Conservation (phyloP, 2,113 vertebrate genomes). For the Apus apus region DNA sequence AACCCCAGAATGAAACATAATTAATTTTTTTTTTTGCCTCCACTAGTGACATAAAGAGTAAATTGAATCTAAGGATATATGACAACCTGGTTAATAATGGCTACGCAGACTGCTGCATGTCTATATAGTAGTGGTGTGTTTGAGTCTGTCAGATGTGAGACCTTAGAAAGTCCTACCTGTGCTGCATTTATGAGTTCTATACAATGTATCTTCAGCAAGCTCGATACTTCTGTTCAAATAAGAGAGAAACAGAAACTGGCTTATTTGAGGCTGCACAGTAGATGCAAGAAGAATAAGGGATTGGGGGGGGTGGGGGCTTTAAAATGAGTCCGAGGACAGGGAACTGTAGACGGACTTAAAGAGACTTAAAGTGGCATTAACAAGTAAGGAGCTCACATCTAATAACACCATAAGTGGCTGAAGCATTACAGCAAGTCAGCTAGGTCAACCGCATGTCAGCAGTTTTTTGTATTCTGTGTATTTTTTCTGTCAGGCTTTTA, state of each 20-base stretch:
- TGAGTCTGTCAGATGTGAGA: neutral
- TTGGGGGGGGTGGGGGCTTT: neutral
- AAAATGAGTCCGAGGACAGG: neutral
- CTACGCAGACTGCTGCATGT: neutral
- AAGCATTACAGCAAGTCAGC: neutral
- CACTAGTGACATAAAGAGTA: neutral
- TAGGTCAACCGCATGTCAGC: neutral
- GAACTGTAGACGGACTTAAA: neutral
- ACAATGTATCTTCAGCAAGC: neutral
- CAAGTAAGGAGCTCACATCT: neutral
- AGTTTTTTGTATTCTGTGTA: rapidly evolving
- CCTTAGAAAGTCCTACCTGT: neutral
- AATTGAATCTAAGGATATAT: neutral
- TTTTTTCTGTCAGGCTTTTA: neutral
- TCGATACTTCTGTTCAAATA: neutral
- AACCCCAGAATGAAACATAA: neutral
- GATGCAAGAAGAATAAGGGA: neutral
- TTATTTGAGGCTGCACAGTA: neutral
- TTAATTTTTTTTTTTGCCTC: neutral
- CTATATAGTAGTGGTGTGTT: neutral
- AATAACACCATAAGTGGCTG: neutral
- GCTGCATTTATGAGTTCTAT: neutral
- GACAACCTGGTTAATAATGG: neutral
- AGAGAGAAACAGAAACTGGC: neutral
- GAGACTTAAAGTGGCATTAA: neutral